Base-by-base conservation (phyloP, 2,113 vertebrate species). In the Callionymus lyra region DNA sequence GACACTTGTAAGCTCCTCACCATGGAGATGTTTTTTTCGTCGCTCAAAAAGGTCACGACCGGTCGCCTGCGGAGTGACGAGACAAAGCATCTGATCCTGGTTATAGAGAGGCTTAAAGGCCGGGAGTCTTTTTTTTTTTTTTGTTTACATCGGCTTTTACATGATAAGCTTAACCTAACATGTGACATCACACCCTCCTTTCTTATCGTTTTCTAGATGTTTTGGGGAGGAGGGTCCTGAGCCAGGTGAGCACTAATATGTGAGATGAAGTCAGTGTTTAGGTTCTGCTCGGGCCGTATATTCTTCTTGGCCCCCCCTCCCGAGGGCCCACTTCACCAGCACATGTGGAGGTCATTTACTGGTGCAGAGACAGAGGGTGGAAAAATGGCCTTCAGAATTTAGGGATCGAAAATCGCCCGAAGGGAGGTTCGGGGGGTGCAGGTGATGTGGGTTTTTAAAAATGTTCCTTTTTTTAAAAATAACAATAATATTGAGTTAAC, bases 291-390 rank as follows among this genome's bases (percentile, higher is more conserved):
- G 80, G n/a, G 79, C 80, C 70, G 47, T 67, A 72, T 67, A 57
- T 70, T 64, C 61, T 48, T 50, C 59, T 70, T 48, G 74, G 54
- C 67, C 34, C 11, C n/a, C 14, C 3, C 38, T 78, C 81, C 81
- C 74, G 34, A 41, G 72, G 55, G 80, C 63, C 72, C 56, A 58
- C 65, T 77, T 60, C 49, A 55, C 4, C 21, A 42, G 58, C 63
- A 70, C 83, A 82, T 67, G 59, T 85, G 81, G 81, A 77, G 67
- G 46, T 71, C 41, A 77, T 85, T 82, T 81, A 68, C 59, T 56
- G 56, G 65, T 56, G 59, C 63, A 65, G 53, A 65, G 39, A 46
- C 49, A 67, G 55, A 68, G 53, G 58, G 63, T 59, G 51, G 55
- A 17, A 17, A 41, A 31, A 36, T 3, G 21, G 50, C 56, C 47